Conservation (phyloP, 1,140 invertebrate species). For the Xylocopa sonorina region DNA sequence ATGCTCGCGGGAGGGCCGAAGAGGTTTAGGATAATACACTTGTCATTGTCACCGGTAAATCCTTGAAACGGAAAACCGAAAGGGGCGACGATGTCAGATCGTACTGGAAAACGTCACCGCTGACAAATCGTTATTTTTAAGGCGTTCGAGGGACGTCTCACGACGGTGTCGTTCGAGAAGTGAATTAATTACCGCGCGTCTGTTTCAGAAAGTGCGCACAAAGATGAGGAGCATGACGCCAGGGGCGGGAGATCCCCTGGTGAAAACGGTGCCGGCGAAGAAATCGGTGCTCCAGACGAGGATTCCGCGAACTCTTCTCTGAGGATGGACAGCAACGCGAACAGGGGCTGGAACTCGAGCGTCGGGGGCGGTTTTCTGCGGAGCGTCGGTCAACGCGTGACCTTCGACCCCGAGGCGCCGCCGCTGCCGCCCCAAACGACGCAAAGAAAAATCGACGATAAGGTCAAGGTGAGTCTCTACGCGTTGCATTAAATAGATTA, state of each 20-base stretch:
- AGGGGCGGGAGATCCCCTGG: conserved; percentile 70
- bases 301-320: conserved; percentile 51
- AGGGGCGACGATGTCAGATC: too few species aligned
- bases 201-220: conserved; percentile 77
- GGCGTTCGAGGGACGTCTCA: too few species aligned
- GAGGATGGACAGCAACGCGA: conserved; percentile 68
- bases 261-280: conserved; percentile 76
- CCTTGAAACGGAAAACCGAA: not conserved
- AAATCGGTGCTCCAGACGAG: conserved; percentile 53
- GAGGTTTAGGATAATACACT: not conserved
- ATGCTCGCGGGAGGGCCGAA: too few species aligned
- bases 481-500: too few species aligned
- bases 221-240: conserved; percentile 78
- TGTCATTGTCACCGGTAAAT: not conserved
- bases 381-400: conserved; percentile 69
- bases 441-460: conserved; percentile 82
- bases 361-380: conserved; percentile 72
- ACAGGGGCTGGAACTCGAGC: conserved; percentile 40
- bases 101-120: too few species aligned
- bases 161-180: too few species aligned
- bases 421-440: conserved; percentile 66
- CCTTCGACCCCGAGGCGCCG: conserved; percentile 77
- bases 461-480: conserved; percentile 81
- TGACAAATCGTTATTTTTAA: too few species aligned
- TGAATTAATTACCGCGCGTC: not conserved